phyloP scores from a whole-genome alignment of 2,888 invertebrate genomes.

The Acanthosepion pharaonis region DNA sequence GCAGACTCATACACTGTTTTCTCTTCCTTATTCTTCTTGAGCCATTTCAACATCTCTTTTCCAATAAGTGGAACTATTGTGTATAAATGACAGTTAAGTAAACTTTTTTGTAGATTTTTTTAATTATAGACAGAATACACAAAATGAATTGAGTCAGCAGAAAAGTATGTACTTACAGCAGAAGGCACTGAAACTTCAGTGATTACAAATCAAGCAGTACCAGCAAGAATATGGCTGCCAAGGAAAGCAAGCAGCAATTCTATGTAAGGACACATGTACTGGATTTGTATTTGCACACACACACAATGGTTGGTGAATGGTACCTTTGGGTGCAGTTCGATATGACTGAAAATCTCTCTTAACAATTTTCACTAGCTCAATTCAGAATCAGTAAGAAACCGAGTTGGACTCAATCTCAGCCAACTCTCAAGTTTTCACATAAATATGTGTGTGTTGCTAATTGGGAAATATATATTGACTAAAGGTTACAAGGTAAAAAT shows the following conservation, averaged over 20 bases:
- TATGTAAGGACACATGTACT: neutral
- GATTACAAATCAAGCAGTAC: neutral
- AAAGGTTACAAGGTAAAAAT: too few species aligned
- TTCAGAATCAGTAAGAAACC: too few species aligned
- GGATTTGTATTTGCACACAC: neutral
- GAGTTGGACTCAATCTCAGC: too few species aligned
- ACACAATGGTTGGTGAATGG: neutral
- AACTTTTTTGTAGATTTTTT: neutral
- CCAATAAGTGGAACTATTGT: neutral
- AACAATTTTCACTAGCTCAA: too few species aligned
- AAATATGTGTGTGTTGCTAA: too few species aligned
- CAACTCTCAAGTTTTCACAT: too few species aligned
- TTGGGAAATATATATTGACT: too few species aligned
- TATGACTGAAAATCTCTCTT: too few species aligned
- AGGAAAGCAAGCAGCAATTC: neutral
- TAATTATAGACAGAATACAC: neutral
- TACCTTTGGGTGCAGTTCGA: too few species aligned
- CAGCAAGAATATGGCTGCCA: neutral
- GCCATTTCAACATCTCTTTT: neutral
- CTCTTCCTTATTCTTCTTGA: neutral
- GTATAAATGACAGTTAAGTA: neutral
- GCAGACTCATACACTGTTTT: neutral
- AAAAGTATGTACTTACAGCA: neutral
- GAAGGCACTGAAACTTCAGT: neutral
- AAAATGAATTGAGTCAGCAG: neutral